Conservation (phyloP, 1,140 invertebrate species). For the Penaeus indicus region DNA sequence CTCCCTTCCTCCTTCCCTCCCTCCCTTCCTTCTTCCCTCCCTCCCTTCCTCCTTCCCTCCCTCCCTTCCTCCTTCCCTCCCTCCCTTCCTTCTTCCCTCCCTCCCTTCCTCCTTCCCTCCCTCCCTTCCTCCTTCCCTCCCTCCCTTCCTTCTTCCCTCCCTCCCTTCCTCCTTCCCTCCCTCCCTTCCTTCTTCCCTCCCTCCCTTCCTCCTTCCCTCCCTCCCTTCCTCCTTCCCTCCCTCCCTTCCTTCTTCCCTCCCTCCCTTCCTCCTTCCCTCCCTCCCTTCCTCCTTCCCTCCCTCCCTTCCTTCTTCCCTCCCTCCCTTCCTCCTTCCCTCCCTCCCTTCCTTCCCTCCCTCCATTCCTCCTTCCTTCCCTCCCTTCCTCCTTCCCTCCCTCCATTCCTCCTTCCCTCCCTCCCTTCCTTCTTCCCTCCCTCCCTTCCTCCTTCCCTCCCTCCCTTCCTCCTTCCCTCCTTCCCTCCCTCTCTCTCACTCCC, state of each 20-base stretch:
- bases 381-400: too few relatives aligned
- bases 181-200: not conserved
- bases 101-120: not conserved
- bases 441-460: too few relatives aligned
- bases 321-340: too few relatives aligned
- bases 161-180: not conserved
- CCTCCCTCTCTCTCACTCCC: too few relatives aligned
- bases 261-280: not conserved
- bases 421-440: too few relatives aligned
- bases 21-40: not conserved
- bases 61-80: not conserved
- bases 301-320: too few relatives aligned
- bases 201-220: not conserved
- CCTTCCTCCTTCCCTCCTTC: too few relatives aligned
- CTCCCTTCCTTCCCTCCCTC: too few relatives aligned
- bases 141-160: not conserved
- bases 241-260: not conserved
- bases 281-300: not conserved
- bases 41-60: not conserved
- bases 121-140: not conserved
- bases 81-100: not conserved
- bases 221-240: not conserved
- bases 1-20: not conserved
- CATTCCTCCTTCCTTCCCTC: too few relatives aligned
- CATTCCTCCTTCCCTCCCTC: too few relatives aligned